A percentile compares a stretch with the other conserved stretches of the same genome.
Evolutionary conservation across 2,797 vertebrate species (phyloP).

Genomic region (Scleropages formosus): DNA sequence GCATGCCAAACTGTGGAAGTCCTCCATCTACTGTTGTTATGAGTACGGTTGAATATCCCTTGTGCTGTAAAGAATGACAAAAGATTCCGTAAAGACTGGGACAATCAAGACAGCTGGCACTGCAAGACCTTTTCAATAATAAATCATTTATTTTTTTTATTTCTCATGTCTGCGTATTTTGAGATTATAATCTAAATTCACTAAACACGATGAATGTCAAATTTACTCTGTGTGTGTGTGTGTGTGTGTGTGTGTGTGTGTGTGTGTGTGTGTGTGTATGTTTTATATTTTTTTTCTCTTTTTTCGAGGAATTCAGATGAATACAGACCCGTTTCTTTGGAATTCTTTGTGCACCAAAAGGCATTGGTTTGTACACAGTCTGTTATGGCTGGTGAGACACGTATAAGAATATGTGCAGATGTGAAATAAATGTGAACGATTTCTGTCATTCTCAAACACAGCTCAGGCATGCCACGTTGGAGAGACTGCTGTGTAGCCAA

Average conservation of each 20-base stretch:
- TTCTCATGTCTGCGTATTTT: not conserved
- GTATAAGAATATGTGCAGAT: not conserved
- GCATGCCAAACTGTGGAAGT: not conserved
- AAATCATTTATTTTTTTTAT: too few relatives aligned
- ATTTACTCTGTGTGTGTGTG: too few relatives aligned
- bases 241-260: not conserved
- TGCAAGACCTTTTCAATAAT: not conserved
- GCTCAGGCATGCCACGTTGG: too few relatives aligned
- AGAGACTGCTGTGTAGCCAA: too few relatives aligned
- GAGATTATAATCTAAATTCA: not conserved
- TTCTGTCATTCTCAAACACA: too few relatives aligned
- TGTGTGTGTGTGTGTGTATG: not conserved
- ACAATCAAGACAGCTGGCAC: not conserved
- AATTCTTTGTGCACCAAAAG: not conserved
- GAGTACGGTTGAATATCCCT: not conserved
- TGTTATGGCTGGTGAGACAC: not conserved
- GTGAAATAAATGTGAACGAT: too few relatives aligned
- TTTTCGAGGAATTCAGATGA: too few relatives aligned
- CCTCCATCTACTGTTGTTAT: constrained; percentile 15
- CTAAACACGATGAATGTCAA: not conserved
- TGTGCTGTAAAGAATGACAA: not conserved
- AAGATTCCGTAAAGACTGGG: not conserved
- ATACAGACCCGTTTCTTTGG: not conserved
- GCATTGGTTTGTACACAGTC: not conserved
- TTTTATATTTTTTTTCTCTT: too few relatives aligned